Conservation (phyloP, 2,888 invertebrate genomes). For the Epirrhoe tristata region DNA sequence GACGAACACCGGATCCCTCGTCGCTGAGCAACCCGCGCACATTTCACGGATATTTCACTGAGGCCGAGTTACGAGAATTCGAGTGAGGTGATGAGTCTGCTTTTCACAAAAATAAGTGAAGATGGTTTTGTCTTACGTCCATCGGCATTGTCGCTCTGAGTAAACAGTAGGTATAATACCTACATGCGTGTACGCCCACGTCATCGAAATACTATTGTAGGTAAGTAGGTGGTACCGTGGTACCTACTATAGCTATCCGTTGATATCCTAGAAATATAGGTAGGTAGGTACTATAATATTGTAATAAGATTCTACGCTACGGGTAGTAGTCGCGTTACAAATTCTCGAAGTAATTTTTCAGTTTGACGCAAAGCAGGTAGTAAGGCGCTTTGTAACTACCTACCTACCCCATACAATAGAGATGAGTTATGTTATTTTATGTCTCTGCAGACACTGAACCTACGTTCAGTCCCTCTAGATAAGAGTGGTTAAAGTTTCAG, state of each 20-base stretch:
- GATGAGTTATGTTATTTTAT: background rate
- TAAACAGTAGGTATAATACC: background rate
- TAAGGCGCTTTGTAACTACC: background rate
- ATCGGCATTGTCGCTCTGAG: slow-evolving; percentile 28
- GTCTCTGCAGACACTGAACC: background rate
- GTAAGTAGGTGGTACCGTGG: background rate
- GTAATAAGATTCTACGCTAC: slow-evolving; percentile 3
- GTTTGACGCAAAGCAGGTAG: background rate
- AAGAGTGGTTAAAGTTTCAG: background rate
- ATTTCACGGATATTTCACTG: slow-evolving; percentile 65
- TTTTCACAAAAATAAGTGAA: slow-evolving; percentile 31
- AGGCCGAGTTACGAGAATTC: slow-evolving; percentile 46
- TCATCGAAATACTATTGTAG: background rate
- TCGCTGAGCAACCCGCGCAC: slow-evolving; percentile 71
- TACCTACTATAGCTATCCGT: slow-evolving; percentile 11
- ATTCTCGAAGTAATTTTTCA: background rate
- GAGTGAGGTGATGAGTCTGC: slow-evolving; percentile 40
- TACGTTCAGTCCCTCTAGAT: background rate
- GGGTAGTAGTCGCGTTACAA: background rate
- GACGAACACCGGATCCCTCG: slow-evolving; percentile 77
- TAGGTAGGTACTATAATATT: background rate
- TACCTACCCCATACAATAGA: too few relatives aligned
- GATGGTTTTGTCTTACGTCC: slow-evolving; percentile 22
- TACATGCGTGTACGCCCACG: slow-evolving; percentile 21
- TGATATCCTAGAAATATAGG: background rate